These are phyloP conservation scores for Heliangelus exortis DNA, from an alignment of 2,797 vertebrate genomes.

Conservation along the genomic window DNA sequence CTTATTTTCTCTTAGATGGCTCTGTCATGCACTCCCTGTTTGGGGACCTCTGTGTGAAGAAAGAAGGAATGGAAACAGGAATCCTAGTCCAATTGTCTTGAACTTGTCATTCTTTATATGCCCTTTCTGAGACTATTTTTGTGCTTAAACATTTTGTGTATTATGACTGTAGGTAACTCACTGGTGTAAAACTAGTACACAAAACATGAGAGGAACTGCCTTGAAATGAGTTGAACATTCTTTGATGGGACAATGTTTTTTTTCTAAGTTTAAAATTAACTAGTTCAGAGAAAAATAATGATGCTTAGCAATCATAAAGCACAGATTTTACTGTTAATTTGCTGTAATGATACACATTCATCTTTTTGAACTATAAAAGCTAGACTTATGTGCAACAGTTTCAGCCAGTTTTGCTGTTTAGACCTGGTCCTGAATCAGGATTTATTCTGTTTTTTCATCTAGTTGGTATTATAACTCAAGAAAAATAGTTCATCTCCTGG, in stretches of 20 bases:
- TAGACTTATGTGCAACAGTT: not conserved
- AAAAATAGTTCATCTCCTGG: conserved; percentile 30
- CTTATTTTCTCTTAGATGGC: not conserved
- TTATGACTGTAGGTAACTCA: not conserved
- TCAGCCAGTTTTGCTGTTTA: not conserved
- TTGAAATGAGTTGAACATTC: not conserved
- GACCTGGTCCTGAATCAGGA: conserved; percentile 26
- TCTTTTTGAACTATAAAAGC: not conserved
- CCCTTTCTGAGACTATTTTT: not conserved
- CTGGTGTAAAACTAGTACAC: not conserved
- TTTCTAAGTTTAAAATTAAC: not conserved
- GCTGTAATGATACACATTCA: not conserved
- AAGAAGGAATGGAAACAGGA: not conserved
- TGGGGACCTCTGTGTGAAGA: not conserved
- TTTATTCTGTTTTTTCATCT: conserved; percentile 56
- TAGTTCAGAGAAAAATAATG: not conserved
- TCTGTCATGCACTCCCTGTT: not conserved
- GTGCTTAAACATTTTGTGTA: not conserved
- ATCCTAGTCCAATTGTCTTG: not conserved
- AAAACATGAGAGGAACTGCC: not conserved
- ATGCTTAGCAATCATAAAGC: not conserved
- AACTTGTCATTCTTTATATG: not conserved
- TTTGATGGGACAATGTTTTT: not conserved
- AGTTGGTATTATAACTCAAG: conserved; percentile 34
- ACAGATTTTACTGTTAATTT: not conserved